Percentiles rank a stretch among this genome's conserved stretches.
phyloP scores from a whole-genome alignment of 2,797 vertebrate genomes.

The Rhinella marina region DNA sequence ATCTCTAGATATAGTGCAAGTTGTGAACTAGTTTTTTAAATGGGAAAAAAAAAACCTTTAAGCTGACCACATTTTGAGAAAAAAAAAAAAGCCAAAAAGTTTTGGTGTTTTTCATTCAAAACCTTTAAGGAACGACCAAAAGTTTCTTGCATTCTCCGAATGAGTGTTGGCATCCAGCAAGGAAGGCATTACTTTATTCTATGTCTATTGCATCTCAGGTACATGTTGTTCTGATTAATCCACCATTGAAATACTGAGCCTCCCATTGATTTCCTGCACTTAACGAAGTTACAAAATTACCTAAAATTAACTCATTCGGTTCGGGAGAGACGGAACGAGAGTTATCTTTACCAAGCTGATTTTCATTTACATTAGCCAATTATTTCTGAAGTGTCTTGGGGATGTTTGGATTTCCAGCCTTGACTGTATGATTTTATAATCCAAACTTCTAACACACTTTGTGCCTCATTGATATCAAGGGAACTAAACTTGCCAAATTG shows the following conservation, averaged over 20 bases:
- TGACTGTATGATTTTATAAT: slow-evolving; percentile 79
- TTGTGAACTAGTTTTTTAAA: not conserved
- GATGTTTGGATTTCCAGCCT: slow-evolving; percentile 66
- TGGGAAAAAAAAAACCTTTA: not conserved
- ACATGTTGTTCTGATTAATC: not conserved
- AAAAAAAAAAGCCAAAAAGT: not conserved
- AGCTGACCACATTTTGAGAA: too few species aligned
- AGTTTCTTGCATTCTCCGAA: not conserved
- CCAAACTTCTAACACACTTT: slow-evolving; percentile 82
- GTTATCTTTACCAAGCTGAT: slow-evolving; percentile 52
- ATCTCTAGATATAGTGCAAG: too few species aligned
- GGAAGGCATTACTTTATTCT: not conserved
- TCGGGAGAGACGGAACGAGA: slow-evolving; percentile 39
- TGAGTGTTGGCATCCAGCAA: too few species aligned
- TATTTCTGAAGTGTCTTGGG: slow-evolving; percentile 59
- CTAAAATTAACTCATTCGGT: slow-evolving; percentile 52
- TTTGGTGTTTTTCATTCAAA: not conserved
- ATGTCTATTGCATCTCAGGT: not conserved
- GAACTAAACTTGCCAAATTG: slow-evolving; percentile 82
- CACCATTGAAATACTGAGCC: not conserved
- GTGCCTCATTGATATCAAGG: slow-evolving; percentile 79
- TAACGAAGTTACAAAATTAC: slow-evolving; percentile 45
- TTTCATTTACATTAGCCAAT: slow-evolving; percentile 59
- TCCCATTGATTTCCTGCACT: not conserved
- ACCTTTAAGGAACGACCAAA: not conserved